phyloP scores from a whole-genome alignment of 2,888 invertebrate genomes.

The Palloptera scutellata region DNA sequence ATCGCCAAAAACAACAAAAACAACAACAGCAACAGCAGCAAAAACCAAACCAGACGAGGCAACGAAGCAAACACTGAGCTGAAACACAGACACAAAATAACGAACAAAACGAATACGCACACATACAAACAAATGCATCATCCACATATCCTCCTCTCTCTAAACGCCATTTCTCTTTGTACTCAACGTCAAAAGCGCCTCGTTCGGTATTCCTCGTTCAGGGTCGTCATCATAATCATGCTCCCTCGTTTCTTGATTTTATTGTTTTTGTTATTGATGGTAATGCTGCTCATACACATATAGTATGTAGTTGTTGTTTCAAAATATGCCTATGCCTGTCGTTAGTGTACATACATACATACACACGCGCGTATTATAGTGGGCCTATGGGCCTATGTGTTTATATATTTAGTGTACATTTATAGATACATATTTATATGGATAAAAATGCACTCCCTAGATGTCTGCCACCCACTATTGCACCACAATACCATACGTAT shows the following conservation, averaged over 20 bases:
- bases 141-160: conserved; percentile 2
- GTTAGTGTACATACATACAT: conserved; percentile 1
- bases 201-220: conserved; percentile 22
- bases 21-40: too few species aligned
- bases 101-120: too few species aligned
- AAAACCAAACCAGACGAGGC: too few species aligned
- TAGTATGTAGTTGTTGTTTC: not conserved
- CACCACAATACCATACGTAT: too few species aligned
- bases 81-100: too few species aligned
- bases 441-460: too few species aligned
- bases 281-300: too few species aligned
- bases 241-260: not conserved
- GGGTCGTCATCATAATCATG: not conserved
- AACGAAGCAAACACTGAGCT: too few species aligned
- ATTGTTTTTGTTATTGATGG: conserved; percentile 13
- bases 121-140: too few species aligned
- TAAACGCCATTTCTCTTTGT: conserved; percentile 26
- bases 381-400: not conserved
- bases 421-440: conserved; percentile 27
- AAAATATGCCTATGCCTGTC: not conserved
- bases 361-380: not conserved
- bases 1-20: too few species aligned
- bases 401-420: conserved; percentile 5
- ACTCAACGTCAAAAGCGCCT: conserved; percentile 16
- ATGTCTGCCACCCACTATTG: too few species aligned